Base-by-base conservation (phyloP, 2,888 invertebrate species). In the Cylloceria caligata region DNA sequence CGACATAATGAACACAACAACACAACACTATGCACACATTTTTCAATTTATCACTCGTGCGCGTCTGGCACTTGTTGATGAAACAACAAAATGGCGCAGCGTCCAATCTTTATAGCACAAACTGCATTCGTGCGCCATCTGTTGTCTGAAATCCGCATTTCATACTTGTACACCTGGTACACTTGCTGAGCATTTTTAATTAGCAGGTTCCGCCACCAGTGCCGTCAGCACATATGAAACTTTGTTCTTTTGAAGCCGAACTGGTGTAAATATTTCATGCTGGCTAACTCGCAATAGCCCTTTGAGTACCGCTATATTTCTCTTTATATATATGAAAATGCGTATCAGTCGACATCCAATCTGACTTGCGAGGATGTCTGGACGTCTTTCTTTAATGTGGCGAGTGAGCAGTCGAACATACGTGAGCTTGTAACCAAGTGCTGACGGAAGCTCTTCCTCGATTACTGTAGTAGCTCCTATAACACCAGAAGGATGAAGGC, bases 221-320 rank as follows among this genome's bases (percentile, higher is more conserved):
- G 19, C 16, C 30, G 55, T 19, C 19, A 16, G 7, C 34, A 47
- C 86, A 85, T 88, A 83, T 82, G 87, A 88, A 89, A 89, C n/a
- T 90, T 89, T 88, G 89, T 87, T 87, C 86, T 87, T 86, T 86
- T 86, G 84, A 84, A 77, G 83, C 85, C 80, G 73, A 86, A 85
- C 79, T 16, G 27, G 85, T 86, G 89, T 89, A 89, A 90, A 89
- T 90, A 88, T 89, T 89, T 90, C 87, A 89, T 76, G 83, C 86
- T 85, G 84, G 81, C 62, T 82, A 49, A n/a, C 36, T 75, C 30
- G 9, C 27, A 42, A 13, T 81, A 71, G 74, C 86, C 84, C 85
- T 86, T 86, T 85, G 84, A 81, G 67, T 73, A 67, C 55, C 16
- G 2, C 49, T 30, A 9, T 55, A 3, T 24, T 19, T 49, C 36